These are phyloP conservation scores for Panonychus citri DNA, from an alignment of 1,140 invertebrate species.

Conservation along the genomic window DNA sequence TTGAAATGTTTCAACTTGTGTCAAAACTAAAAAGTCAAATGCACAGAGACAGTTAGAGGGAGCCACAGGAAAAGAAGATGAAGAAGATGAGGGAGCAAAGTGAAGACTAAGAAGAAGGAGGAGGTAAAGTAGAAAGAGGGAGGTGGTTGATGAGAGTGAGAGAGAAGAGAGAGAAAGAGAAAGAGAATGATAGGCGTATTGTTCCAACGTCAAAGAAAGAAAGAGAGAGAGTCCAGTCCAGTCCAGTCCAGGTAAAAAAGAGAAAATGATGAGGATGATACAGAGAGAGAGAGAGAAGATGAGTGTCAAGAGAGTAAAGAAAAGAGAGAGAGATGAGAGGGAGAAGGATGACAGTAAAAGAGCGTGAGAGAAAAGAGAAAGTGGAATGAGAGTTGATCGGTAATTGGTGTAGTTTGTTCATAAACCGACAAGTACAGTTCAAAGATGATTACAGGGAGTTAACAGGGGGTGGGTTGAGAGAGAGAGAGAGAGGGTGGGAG, in stretches of 20 bases:
- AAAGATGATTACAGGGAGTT: not conserved
- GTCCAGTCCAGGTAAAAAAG: not conserved
- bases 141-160: not conserved
- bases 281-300: not conserved
- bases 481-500: slow-evolving; percentile 5
- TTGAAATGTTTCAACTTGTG: too few relatives aligned
- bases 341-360: not conserved
- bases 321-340: not conserved
- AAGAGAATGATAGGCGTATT: not conserved
- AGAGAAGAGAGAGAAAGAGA: not conserved
- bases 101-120: not conserved
- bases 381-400: not conserved
- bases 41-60: not conserved
- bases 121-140: not conserved
- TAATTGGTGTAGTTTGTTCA: not conserved
- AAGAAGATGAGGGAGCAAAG: not conserved
- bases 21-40: too few relatives aligned
- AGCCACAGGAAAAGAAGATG: not conserved
- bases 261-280: not conserved
- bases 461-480: not conserved
- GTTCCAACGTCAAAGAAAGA: not conserved
- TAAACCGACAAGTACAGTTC: not conserved
- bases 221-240: not conserved
- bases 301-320: not conserved
- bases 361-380: not conserved